Evolutionary conservation across 2,113 vertebrate species (phyloP), one percentile per base, ranked within the genome.

Genomic region (Lasiurus borealis): DNA sequence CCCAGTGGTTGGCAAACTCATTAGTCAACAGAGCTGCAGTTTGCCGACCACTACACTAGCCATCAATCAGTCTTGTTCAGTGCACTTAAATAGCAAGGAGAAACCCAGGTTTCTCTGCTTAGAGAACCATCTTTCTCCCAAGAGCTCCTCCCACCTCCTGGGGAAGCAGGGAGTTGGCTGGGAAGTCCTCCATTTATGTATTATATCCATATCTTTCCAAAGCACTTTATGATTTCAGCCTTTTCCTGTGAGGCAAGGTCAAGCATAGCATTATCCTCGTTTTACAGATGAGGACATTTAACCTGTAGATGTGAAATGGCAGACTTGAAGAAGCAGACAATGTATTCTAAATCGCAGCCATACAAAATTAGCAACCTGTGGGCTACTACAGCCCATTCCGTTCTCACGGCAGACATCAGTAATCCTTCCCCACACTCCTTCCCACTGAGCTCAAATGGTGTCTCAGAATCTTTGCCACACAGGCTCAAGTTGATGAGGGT

Each of bases 281-380:
- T 92, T 92, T 78, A 59, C 31, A 69, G 1, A 40, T 12, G 31
- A 68, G 29, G 46, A 59, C 16, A 21, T 3, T 66, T 46, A 34
- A 34, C 19, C 29, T 86, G 29, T 57, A 54, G 34, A 54, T 72
- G 59, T 36, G 76, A 69, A n/a, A 13, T 25, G 73, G 78, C 40
- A 77, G 9, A 21, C 3, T 2, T 78, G 54, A 36, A 59, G 69
- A 66, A 1, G 13, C 52, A 77, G 40, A 23, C 59, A 25, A 3
- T 52, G 1, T 6, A 46, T 73, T 71, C 25, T 73, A n/a, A 86
- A 82, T 25, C 40, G 0, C 12, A 31, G 34, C 59, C 50, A 9
- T 25, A 7, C 13, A 71, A 31, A 40, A 44, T 44, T 40, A 46
- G 44, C 34, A n/a, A 16, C 29, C 1, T 4, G 11, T 0, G 0